Base-by-base conservation (phyloP, 2,888 invertebrate species). In the Drosophila dives region DNA sequence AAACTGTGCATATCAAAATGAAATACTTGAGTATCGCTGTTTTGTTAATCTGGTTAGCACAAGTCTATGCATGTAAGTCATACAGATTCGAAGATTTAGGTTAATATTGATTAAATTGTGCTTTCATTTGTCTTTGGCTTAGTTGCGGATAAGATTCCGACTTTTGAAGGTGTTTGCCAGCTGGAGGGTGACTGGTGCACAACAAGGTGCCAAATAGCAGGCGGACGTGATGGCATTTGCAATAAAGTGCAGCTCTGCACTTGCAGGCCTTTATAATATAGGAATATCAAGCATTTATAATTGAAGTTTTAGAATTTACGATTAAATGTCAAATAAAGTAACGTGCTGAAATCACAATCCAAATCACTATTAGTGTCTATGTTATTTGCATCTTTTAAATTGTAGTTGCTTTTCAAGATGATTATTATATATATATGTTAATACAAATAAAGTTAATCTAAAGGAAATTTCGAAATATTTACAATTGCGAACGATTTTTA, bases 201-300 rank as follows among this genome's bases (percentile, higher is more conserved):
- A 4, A 59, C 70, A 26, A 69, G 66, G 34, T 91, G 91, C 65
- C 84, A 87, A 73, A 77, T 84, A 32, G 85, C 83, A 7, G 91
- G 91, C n/a, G 91, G 89, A 64, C 81, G 90, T 50, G 91, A 82
- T 63, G 91, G 91, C 29, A 63, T 77, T 6, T 91, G 91, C 65
- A 80, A 90, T 42, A 91, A 91, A 66, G 72, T 66, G 45, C 75
- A 75, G 56, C 80, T 90, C 55, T 91, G 91, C 67, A 40, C 77
- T 36, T 91, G 91, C 75, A 74, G 77, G 54, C 89, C 78, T 29
- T 76, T 91, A 48, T 87, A 78, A 60, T 42, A 45, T 20, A 3
- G 33, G 15, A 53, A 23, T 11, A 69, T 33, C 20, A 4, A 2
- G 10, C 10, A 40, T 17, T 17, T 10, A 11, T 12, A 12, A 36